Evolutionary conservation across 2,888 invertebrate species (phyloP), one percentile per base, ranked within the genome.

Genomic region (Liodrosophila aerea): DNA sequence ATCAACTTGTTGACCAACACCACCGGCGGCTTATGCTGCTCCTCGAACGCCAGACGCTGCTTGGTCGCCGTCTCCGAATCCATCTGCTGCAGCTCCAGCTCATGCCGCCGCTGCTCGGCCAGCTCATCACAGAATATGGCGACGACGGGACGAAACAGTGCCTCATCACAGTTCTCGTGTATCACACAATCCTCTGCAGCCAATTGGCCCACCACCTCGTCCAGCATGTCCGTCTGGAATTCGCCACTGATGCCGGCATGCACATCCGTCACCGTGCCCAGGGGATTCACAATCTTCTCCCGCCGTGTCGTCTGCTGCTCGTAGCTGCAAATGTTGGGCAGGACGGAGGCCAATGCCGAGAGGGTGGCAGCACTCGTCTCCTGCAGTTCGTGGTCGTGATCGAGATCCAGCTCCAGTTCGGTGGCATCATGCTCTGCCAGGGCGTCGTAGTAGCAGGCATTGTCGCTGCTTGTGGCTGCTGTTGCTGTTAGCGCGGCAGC

Each of bases 261-360:
- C 88, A 91, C 90, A 83, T 89, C 90, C 69, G 88, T 92, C 82
- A 95, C 95, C 61, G 94, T 94, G 80, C 95, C 95, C 88, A 94
- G 90, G 52, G 95, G 95, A 91, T 94, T 95, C 86, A 95, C 95
- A 72, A 94, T 93, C 54, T 90, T 90, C 65, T 89, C 90, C 13
- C 90, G 86, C 31, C 64, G 59, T 2, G 36, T 15, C 30, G 54
- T 3, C 2, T 50, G 12, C 45, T 64, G 62, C 9, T 85, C 80
- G 53, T 80, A 87, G 54, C 87, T 87, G 43, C 75, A 84, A 4
- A 87, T 86, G 64, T 88, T 87, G 29, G 87, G 87, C 53, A 87
- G 40, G 0, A 73, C 87, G 15, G 73, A 76, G 37, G 88, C 88
- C 46, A 87, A 41, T 0, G 86, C 71, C 2, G 77, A 63, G 3